phyloP scores from a whole-genome alignment of 1,140 invertebrate genomes.

The Lasioglossum baleicum region DNA sequence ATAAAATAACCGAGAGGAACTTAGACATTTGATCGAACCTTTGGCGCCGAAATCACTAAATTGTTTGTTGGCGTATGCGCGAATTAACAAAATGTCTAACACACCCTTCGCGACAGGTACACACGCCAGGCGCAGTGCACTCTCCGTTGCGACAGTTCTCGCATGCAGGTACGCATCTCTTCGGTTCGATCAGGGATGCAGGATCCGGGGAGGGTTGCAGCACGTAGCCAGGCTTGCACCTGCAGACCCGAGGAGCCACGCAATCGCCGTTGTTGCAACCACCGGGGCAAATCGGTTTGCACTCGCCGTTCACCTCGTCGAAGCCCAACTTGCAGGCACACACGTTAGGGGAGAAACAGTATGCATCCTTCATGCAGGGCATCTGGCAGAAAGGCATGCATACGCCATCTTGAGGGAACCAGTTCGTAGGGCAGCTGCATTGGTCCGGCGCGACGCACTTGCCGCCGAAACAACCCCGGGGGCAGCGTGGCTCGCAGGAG shows the following conservation, averaged over 20 bases:
- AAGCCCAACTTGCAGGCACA: conserved; percentile 75
- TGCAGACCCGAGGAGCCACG: conserved; percentile 78
- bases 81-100: no score
- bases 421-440: conserved; percentile 73
- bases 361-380: conserved; percentile 71
- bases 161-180: conserved; percentile 71
- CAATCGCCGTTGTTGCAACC: conserved; percentile 79
- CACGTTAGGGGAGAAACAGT: conserved; percentile 74
- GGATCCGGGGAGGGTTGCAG: conserved; percentile 24
- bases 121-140: conserved; percentile 72
- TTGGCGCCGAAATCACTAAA: no score
- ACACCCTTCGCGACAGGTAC: conserved; percentile 71
- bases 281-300: conserved; percentile 71
- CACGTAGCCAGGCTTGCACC: conserved; percentile 83
- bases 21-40: no score
- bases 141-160: conserved; percentile 73
- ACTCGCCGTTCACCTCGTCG: conserved; percentile 66
- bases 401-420: conserved; percentile 61
- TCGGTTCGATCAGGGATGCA: conserved; percentile 46
- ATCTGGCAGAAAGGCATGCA: conserved; percentile 72
- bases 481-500: conserved; percentile 74
- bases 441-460: conserved; percentile 69
- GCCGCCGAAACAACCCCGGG: conserved; percentile 75
- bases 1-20: no score
- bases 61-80: no score